phyloP scores from a whole-genome alignment of 2,113 vertebrate genomes.

The Taxidea taxus region DNA sequence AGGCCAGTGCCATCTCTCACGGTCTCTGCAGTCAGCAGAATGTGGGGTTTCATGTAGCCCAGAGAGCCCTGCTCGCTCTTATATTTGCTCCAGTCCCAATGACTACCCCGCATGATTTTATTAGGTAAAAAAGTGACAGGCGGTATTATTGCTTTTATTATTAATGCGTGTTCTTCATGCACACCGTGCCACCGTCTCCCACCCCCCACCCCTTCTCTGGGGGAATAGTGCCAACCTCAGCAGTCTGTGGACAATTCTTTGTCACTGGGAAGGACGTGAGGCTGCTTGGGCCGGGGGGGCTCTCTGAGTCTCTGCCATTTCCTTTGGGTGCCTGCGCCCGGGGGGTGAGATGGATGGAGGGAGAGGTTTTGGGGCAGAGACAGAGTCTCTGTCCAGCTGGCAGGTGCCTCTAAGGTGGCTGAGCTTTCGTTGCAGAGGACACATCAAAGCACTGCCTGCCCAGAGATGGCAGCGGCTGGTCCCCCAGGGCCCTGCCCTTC shows the following conservation, averaged over 20 bases:
- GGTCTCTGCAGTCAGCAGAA: slow-evolving; percentile 68
- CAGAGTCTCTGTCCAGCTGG: not conserved
- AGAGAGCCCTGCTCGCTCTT: slow-evolving; percentile 76
- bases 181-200: not conserved
- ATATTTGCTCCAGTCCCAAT: slow-evolving; percentile 58
- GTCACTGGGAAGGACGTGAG: slow-evolving; percentile 25
- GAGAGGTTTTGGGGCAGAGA: not conserved
- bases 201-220: not conserved
- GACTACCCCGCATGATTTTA: slow-evolving; percentile 76
- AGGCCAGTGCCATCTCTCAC: slow-evolving; percentile 39
- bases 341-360: not conserved
- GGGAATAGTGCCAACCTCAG: slow-evolving; percentile 67
- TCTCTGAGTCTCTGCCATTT: rapidly evolving
- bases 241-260: not conserved
- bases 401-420: not conserved
- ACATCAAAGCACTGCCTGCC: not conserved
- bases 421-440: not conserved
- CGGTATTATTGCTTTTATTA: slow-evolving; percentile 82
- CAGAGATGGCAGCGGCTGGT: not conserved
- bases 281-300: not conserved
- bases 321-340: too few species aligned
- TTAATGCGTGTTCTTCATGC: slow-evolving; percentile 72
- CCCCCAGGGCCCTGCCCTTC: not conserved
- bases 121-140: slow-evolving; percentile 79
- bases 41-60: slow-evolving; percentile 72